A percentile compares a stretch with the other conserved stretches of the same genome.
Evolutionary conservation across 2,113 vertebrate genomes (phyloP).

Genomic region (Gila orcuttii): DNA sequence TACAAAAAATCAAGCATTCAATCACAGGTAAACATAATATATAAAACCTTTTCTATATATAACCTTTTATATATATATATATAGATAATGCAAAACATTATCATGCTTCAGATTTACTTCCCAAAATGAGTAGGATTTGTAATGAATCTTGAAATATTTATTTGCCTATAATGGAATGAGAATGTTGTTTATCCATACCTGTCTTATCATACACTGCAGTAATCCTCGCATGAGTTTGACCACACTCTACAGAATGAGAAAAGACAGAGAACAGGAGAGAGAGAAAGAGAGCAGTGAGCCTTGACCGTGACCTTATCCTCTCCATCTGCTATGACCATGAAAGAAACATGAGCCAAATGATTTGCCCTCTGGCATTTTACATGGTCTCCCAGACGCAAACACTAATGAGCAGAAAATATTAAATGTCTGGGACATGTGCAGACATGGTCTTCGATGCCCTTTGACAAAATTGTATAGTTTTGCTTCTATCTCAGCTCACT

Average conservation of each 20-base stretch:
- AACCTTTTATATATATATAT: too few species aligned
- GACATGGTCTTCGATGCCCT: not conserved
- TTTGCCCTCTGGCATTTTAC: conserved; percentile 52
- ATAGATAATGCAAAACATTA: not conserved
- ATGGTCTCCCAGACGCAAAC: conserved; percentile 28
- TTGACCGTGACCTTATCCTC: conserved; percentile 71
- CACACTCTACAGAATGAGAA: conserved; percentile 83
- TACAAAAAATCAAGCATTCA: not conserved
- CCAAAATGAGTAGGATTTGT: not conserved
- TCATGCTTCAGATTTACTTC: not conserved
- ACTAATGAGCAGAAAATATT: conserved; percentile 34
- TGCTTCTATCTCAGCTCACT: not conserved
- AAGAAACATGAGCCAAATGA: conserved; percentile 51
- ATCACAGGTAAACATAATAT: too few species aligned
- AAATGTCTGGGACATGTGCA: not conserved
- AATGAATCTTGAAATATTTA: not conserved
- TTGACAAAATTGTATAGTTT: conserved; percentile 5
- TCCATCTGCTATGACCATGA: conserved; percentile 42
- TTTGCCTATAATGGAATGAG: not conserved
- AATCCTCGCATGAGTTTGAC: conserved; percentile 96
- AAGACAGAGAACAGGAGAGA: conserved; percentile 34
- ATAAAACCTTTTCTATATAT: too few species aligned
- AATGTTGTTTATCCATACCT: conserved; percentile 76
- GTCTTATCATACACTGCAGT: conserved; percentile 91
- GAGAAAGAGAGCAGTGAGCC: conserved; percentile 31